Conservation (phyloP, 2,113 vertebrate genomes). For the Cairina moschata region DNA sequence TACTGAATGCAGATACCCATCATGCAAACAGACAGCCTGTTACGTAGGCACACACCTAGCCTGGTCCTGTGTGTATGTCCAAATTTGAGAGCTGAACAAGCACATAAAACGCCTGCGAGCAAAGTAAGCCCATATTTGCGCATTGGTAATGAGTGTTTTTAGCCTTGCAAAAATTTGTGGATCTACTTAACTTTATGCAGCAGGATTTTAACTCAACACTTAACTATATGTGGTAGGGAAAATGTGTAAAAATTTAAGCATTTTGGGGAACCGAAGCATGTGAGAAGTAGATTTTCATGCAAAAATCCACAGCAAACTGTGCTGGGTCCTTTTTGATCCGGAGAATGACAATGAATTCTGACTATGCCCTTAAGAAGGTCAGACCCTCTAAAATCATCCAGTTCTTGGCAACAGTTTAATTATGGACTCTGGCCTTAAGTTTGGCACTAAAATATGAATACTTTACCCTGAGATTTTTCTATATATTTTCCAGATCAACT, state of each 20-base stretch:
- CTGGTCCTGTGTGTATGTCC: rapidly evolving
- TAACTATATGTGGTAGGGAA: not conserved
- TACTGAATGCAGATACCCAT: not conserved
- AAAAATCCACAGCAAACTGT: not conserved
- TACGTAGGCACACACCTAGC: not conserved
- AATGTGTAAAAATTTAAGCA: not conserved
- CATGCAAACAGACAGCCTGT: not conserved
- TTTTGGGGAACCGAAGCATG: not conserved
- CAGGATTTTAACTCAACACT: not conserved
- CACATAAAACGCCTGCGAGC: not conserved
- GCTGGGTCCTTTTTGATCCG: not conserved
- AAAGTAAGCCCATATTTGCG: not conserved
- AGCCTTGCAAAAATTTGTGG: not conserved
- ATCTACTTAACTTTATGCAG: not conserved
- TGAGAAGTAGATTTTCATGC: not conserved
- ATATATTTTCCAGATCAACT: not conserved
- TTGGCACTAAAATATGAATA: not conserved
- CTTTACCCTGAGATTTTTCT: not conserved
- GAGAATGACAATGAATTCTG: not conserved
- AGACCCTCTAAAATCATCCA: conserved; percentile 6
- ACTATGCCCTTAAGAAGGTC: not conserved
- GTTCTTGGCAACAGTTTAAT: not conserved
- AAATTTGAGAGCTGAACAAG: not conserved
- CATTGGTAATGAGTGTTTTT: not conserved
- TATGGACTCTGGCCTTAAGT: not conserved